Conservation (phyloP, 2,888 invertebrate genomes). For the Ptychoptera contaminata region DNA sequence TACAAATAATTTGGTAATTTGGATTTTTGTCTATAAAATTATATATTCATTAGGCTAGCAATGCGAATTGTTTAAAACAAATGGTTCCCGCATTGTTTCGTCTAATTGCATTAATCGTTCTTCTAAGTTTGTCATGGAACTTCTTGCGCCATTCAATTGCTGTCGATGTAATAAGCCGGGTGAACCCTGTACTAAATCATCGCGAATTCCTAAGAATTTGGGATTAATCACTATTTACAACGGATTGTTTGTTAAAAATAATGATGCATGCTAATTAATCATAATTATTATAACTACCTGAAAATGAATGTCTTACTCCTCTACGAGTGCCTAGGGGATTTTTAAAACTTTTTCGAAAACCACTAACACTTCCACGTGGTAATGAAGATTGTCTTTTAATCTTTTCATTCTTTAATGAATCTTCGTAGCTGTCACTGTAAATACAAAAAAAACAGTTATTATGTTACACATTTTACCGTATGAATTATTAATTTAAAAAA, state of each 20-base stretch:
- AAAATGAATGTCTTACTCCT: conserved; percentile 28
- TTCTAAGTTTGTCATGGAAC: conserved; percentile 30
- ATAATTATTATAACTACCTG: conserved; percentile 9
- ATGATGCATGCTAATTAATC: no score
- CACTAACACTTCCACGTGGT: conserved; percentile 1
- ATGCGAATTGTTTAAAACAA: conserved; percentile 25
- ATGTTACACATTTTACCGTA: not conserved
- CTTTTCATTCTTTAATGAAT: conserved; percentile 46
- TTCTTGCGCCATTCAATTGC: conserved; percentile 24
- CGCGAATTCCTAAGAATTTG: conserved; percentile 21
- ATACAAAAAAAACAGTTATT: not conserved
- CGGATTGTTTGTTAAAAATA: not conserved
- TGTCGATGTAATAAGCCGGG: conserved; percentile 23
- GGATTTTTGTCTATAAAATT: no score
- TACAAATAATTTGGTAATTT: no score
- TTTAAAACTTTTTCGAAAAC: conserved; percentile 11
- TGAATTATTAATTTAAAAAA: not conserved
- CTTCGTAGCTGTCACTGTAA: conserved; percentile 60
- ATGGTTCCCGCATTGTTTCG: conserved; percentile 20
- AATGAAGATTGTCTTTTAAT: conserved; percentile 5
- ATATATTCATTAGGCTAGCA: conserved; percentile 9
- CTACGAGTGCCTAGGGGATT: conserved; percentile 15
- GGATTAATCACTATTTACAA: not conserved
- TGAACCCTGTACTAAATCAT: conserved; percentile 27
- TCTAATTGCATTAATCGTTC: conserved; percentile 28